Evolutionary conservation across 2,888 invertebrate species (phyloP), one percentile per base, ranked within the genome.

Genomic region (Bursaphelenchus okinawaensis): DNA sequence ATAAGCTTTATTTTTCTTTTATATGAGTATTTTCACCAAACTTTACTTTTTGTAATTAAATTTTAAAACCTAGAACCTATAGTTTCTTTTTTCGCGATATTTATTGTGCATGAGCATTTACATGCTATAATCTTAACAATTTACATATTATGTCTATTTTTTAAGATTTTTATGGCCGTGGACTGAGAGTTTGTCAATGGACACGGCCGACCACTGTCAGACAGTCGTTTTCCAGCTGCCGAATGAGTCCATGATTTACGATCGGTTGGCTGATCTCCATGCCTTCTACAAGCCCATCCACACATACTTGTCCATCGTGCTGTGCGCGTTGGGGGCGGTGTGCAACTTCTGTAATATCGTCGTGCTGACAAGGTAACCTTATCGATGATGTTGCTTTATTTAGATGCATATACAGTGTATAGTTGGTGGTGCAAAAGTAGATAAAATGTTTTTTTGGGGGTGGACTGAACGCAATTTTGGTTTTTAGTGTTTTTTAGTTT

Each of bases 271-370:
- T 31, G 55, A 55, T 27, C 55, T 72, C 29, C 65, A 72, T 56
- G 58, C 62, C 16, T 27, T 29, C 67, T 70, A 68, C 26, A 66
- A 65, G 26, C 69, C 68, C 50, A 71, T 70, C 24, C 65, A 65
- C 52, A 70, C 68, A 7, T 81, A 81, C 57, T 62, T 81, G 55
- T 79, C 79, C n/a, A 81, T 81, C n/a, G 65, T 80, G 4, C 68
- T 81, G 9, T 81, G 81, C 63, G 69, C 76, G 7, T 22, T 81
- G 23, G 81, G 81, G 4, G 72, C 80, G 16, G 65, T 80, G 7
- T 76, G 78, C 68, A 81, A 81, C 62, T 77, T 80, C 51, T 79
- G 79, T 68, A 81, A 81, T 58, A 81, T 81, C 65, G 78, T 81
- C 54, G 75, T 81, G 16, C 66, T 81, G 9, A 81, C 81, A 7